phyloP scores from a whole-genome alignment of 1,140 invertebrate species.

The Odontomachus brunneus region DNA sequence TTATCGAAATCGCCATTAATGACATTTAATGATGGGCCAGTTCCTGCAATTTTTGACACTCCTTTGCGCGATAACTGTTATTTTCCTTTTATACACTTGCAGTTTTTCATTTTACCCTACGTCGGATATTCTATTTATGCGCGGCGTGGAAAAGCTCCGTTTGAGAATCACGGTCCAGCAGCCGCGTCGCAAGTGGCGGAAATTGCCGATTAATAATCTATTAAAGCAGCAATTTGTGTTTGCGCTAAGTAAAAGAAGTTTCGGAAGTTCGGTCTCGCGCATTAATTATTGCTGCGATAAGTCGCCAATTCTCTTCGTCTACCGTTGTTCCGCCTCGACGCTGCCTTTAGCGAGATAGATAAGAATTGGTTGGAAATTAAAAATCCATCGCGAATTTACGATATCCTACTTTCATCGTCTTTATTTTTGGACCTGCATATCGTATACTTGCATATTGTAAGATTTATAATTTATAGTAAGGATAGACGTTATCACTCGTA shows the following conservation, averaged over 20 bases:
- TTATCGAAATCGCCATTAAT: too few species aligned
- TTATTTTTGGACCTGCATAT: background rate
- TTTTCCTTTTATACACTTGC: conserved; percentile 6
- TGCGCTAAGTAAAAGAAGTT: conserved; percentile 71
- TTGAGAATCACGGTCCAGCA: background rate
- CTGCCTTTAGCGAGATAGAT: conserved; percentile 11
- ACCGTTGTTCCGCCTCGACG: conserved; percentile 8
- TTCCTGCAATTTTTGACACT: too few species aligned
- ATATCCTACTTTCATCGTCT: conserved; percentile 15
- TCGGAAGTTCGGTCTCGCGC: conserved; percentile 66
- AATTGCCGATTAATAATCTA: conserved; percentile 72
- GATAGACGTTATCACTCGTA: too few species aligned
- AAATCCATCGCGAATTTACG: conserved; percentile 28
- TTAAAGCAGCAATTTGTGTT: conserved; percentile 73
- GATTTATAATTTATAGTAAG: too few species aligned
- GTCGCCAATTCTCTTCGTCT: conserved; percentile 47
- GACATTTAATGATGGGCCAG: too few species aligned
- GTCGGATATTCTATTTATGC: conserved; percentile 24
- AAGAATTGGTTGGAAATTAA: conserved; percentile 40
- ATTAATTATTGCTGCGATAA: conserved; percentile 76
- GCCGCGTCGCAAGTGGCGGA: conserved; percentile 10
- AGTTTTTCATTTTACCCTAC: background rate
- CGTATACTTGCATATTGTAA: background rate
- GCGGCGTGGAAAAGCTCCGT: background rate
- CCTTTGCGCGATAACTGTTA: too few species aligned